phyloP scores from a whole-genome alignment of 2,113 vertebrate genomes.

The Morphnarchus princeps region DNA sequence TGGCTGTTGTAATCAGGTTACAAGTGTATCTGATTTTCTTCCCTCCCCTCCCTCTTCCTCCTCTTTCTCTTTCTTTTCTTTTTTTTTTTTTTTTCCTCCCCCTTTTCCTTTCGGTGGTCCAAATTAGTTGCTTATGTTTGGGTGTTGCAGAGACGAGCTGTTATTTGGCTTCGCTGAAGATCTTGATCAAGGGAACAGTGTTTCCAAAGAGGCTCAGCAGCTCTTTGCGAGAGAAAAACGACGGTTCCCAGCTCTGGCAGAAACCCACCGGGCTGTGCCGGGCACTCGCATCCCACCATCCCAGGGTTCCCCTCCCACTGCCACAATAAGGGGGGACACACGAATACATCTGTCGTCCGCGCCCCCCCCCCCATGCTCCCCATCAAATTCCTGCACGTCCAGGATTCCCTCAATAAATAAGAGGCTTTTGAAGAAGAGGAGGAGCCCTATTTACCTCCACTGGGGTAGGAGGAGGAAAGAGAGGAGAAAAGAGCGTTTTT shows the following conservation, averaged over 20 bases:
- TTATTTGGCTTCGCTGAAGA: neutral
- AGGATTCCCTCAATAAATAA: neutral
- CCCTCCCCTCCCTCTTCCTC: conserved; percentile 28
- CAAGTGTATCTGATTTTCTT: conserved; percentile 60
- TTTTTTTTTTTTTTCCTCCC: too few species aligned
- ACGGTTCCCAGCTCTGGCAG: neutral
- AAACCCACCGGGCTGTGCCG: accelerated
- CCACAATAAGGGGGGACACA: neutral
- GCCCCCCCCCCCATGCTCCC: neutral
- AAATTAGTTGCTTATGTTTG: conserved; percentile 20
- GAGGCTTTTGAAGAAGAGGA: neutral
- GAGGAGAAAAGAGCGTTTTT: neutral
- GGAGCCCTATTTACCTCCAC: neutral
- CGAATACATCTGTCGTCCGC: neutral
- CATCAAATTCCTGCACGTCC: neutral
- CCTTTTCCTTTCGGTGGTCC: neutral
- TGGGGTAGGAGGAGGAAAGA: neutral
- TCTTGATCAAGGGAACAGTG: neutral
- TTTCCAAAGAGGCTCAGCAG: neutral
- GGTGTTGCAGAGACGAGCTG: neutral
- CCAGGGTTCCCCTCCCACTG: neutral
- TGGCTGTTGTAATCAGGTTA: conserved; percentile 58
- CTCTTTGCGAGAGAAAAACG: neutral
- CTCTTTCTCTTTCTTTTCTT: neutral
- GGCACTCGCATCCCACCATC: neutral